Evolutionary conservation across 2,797 vertebrate species (phyloP), one percentile per base, ranked within the genome.

Genomic region (Pempheris klunzingeri): DNA sequence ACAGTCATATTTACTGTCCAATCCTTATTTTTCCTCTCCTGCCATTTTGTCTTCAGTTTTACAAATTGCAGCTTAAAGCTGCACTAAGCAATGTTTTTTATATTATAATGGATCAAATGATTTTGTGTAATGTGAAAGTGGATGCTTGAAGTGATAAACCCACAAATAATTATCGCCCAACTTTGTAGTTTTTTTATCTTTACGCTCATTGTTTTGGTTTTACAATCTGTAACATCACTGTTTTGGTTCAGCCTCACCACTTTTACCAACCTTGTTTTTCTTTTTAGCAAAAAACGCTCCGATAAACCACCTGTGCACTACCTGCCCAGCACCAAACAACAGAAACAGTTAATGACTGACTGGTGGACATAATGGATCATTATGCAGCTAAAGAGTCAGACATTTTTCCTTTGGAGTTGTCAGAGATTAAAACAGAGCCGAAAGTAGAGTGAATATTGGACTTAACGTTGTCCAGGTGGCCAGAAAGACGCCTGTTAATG

Each of bases 211-310:
- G 34, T 53, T 68, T 61, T 61, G 12, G 38, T 44, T 67, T 52
- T 34, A 41, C 2, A 7, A 22, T 14, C 9, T 11, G 3, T 44
- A 46, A 52, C 22, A 17, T 65, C 22, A 18, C 18, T 41, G 34
- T 49, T 36, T 63, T 44, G 4, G 15, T 34, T 72, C 46, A 22
- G 36, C 12, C 14, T 54, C 43, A 38, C 7, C 5, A 3, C 30
- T 58, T 26, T 18, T 3, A 34, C 44, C n/a, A 17, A 18, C 39
- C 20, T 55, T 55, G 5, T 68, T 69, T 66, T n/a, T 17, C 8
- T 58, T 69, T 55, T 59, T 28, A 26, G 13, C 17, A 47, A 71
- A 61, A 43, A 32, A 71, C n/a, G 4, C 28, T 32, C 5, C 7
- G 14, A 34, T 46, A 26, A 47, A 24, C 10, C 47, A 34, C 26